These are phyloP conservation scores for Caranx melampygus DNA, from an alignment of 2,113 vertebrate species.

Conservation along the genomic window DNA sequence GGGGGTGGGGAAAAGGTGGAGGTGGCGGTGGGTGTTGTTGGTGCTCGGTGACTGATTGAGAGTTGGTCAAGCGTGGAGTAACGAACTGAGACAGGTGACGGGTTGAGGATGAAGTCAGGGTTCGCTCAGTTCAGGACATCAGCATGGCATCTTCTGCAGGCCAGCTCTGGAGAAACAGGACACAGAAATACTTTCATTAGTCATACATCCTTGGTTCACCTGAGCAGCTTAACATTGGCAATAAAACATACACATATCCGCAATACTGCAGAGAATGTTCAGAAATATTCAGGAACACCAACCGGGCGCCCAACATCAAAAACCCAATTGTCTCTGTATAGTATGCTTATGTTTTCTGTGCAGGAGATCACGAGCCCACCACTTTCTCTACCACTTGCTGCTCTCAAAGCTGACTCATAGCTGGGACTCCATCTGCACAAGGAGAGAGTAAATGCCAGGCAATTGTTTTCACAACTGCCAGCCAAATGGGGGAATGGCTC, in stretches of 20 bases:
- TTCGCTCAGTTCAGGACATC: conserved; percentile 77
- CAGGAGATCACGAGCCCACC: conserved; percentile 70
- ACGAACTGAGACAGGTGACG: conserved; percentile 35
- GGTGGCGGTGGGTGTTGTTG: conserved; percentile 45
- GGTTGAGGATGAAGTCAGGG: conserved; percentile 50
- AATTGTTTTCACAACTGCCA: conserved; percentile 88
- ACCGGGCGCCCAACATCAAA: conserved; percentile 48
- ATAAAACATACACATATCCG: conserved; percentile 8
- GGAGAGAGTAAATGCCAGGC: conserved; percentile 80
- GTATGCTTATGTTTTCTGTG: conserved; percentile 54
- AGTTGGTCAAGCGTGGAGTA: conserved; percentile 54
- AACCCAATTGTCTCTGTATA: conserved; percentile 49
- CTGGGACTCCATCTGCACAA: conserved; percentile 79
- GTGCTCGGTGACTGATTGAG: conserved; percentile 38
- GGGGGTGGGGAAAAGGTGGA: conserved; percentile 64
- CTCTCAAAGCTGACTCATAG: conserved; percentile 81
- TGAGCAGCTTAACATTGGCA: background rate
- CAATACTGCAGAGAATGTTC: conserved; percentile 17
- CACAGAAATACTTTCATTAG: conserved; percentile 43
- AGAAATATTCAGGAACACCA: conserved; percentile 17
- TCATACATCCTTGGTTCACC: conserved; percentile 12
- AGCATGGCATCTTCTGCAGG: conserved; percentile 63
- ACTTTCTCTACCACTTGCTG: conserved; percentile 77
- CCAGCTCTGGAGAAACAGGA: conserved; percentile 66
- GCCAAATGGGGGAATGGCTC: conserved; percentile 85